Base-by-base conservation (phyloP, 2,113 vertebrate genomes). In the Corynorhinus townsendii region DNA sequence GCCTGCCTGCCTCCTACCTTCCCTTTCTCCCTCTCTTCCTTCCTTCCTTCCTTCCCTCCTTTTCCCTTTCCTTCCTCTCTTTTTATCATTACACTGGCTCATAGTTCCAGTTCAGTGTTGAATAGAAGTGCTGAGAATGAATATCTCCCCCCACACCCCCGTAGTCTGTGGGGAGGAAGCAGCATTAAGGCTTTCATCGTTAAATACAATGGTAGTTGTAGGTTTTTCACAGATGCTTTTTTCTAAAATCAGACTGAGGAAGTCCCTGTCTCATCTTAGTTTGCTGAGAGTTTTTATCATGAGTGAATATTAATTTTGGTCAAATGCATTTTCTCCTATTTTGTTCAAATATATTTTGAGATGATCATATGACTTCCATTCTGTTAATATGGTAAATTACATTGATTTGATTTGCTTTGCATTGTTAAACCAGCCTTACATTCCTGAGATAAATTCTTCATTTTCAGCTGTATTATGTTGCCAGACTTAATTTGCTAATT, bases 381-480 rank as follows among this genome's bases (percentile, higher is more conserved):
- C 52, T 82, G 19, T 93, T 87, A 86, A 88, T 92, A 54, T 66
- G 52, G 72, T 69, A 80, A 92, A 83, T 94, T 95, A 43, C 17
- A 69, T 88, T 85, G 11, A 93, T 92, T 81, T 88, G 22, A 43
- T 86, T 86, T 87, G 35, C 52, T 86, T 86, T 87, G 35, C 52
- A 43, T 35, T 59, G 5, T 95, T 90, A 84, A 94, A 49, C 35
- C 77, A 94, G 64, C 52, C 43, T 90, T 95, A 49, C n/a, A 82
- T 96, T 92, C 17, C 7, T 89, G 33, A 79, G 38, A 62, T 86
- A 92, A 52, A 54, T 19, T 79, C 56, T 17, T 24, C 71, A 10
- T 72, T 90, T 54, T 69, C 7, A 68, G n/a, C 16, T 87, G 33
- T 75, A 52, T 89, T 87, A 71, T 87, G 56, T 68, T 88, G 52